Conservation (phyloP, 2,113 vertebrate genomes). For the Corythaixoides concolor region DNA sequence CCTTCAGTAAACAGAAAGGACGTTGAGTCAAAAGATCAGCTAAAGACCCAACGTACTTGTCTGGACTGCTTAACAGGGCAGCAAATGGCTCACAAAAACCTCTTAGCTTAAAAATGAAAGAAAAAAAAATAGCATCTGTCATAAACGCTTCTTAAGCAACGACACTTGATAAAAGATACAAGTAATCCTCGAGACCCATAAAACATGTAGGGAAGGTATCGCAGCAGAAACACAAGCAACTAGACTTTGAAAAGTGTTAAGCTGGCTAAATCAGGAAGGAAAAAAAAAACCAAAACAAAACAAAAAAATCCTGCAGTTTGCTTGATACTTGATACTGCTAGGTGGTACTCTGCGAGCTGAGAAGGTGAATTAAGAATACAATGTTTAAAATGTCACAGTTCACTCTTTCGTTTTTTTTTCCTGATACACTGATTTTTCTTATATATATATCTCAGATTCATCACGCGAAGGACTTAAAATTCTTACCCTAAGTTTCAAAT, state of each 20-base stretch:
- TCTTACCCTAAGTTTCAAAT: not conserved
- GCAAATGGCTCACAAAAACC: not conserved
- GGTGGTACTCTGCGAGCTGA: not conserved
- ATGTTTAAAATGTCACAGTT: not conserved
- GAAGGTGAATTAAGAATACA: not conserved
- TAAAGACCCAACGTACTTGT: fast-evolving
- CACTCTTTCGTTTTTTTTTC: not conserved
- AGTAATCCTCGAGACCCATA: not conserved
- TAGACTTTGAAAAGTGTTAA: not conserved
- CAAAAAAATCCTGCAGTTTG: not conserved
- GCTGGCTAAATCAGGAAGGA: not conserved
- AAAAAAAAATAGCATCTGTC: not conserved
- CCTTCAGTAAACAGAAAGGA: not conserved
- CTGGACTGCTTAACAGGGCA: not conserved
- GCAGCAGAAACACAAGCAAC: not conserved
- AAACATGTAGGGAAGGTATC: not conserved
- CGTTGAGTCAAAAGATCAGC: not conserved
- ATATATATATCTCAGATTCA: not conserved
- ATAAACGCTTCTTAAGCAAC: not conserved
- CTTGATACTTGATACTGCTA: conserved; percentile 31
- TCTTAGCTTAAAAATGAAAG: not conserved
- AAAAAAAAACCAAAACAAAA: not conserved
- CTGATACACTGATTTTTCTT: not conserved
- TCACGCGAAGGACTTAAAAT: not conserved
- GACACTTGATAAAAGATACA: not conserved